Evolutionary conservation across 1,140 invertebrate species (phyloP).

Genomic region (Oryzaephilus surinamensis): DNA sequence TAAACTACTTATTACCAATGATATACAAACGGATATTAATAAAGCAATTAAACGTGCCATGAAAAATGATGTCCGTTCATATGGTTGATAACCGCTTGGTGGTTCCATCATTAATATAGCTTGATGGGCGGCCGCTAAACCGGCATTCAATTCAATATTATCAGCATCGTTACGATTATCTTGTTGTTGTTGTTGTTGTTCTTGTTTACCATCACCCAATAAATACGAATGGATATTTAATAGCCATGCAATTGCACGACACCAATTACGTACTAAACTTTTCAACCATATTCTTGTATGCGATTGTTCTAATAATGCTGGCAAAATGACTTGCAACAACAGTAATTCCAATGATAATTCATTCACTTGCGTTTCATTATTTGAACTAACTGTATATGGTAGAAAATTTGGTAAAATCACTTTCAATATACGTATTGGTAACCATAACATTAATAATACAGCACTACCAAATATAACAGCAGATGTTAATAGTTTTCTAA

Average conservation of each 20-base stretch:
- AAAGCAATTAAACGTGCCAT: constrained; percentile 64
- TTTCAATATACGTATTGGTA: constrained; percentile 84
- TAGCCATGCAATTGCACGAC: constrained; percentile 70
- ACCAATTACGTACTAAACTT: constrained; percentile 79
- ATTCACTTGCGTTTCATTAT: constrained; percentile 70
- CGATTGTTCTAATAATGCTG: constrained; percentile 90
- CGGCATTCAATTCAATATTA: constrained; percentile 27
- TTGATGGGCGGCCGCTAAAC: constrained; percentile 72
- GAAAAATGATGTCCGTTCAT: constrained; percentile 75
- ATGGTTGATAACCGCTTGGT: constrained; percentile 69
- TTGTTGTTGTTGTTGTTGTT: constrained; percentile 16
- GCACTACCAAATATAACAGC: constrained; percentile 93
- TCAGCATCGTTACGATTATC: constrained; percentile 18
- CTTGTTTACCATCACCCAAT: constrained; percentile 53
- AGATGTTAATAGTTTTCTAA: constrained; percentile 80
- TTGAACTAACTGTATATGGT: constrained; percentile 81
- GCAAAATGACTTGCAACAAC: constrained; percentile 90
- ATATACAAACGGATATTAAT: constrained; percentile 70
- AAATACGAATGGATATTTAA: constrained; percentile 84
- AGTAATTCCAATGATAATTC: constrained; percentile 91
- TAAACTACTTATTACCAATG: constrained; percentile 72
- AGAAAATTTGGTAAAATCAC: constrained; percentile 76
- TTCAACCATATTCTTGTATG: constrained; percentile 92
- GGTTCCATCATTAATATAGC: constrained; percentile 68
- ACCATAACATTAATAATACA: constrained; percentile 91